Conservation (phyloP, 2,113 vertebrate genomes). For the Oryzias celebensis region DNA sequence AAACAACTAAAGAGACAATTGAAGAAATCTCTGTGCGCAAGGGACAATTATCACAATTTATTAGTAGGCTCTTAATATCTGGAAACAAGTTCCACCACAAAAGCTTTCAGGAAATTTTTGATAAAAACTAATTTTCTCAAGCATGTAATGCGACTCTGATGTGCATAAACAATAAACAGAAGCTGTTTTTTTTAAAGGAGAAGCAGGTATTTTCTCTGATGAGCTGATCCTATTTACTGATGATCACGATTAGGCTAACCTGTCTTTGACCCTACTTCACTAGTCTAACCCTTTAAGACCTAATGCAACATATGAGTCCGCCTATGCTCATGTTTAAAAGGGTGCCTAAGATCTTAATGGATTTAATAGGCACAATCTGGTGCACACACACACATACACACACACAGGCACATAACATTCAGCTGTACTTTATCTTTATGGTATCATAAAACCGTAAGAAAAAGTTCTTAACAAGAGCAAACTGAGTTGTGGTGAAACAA, state of each 20-base stretch:
- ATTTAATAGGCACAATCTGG: slow-evolving; percentile 26
- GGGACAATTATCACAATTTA: too few relatives aligned
- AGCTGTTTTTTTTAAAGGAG: slow-evolving; percentile 30
- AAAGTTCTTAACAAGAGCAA: neutral
- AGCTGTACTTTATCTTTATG: slow-evolving; percentile 13
- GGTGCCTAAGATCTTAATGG: slow-evolving; percentile 4
- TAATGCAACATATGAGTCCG: slow-evolving; percentile 4
- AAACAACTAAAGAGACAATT: too few relatives aligned
- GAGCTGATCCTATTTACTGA: slow-evolving; percentile 63
- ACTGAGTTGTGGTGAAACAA: slow-evolving; percentile 11
- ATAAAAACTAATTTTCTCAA: neutral
- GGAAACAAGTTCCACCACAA: neutral
- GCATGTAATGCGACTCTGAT: neutral
- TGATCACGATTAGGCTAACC: slow-evolving; percentile 61
- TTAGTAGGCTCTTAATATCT: too few relatives aligned
- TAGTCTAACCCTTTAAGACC: slow-evolving; percentile 25
- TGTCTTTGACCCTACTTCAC: slow-evolving; percentile 37
- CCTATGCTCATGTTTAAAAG: slow-evolving; percentile 2
- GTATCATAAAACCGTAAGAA: slow-evolving; percentile 22
- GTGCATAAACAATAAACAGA: neutral
- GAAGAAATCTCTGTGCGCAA: too few relatives aligned
- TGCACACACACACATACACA: slow-evolving; percentile 1
- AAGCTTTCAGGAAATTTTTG: neutral
- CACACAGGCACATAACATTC: neutral
- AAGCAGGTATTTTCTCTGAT: slow-evolving; percentile 42